Conservation (phyloP, 2,797 vertebrate genomes). For the Onychomys leucogaster region DNA sequence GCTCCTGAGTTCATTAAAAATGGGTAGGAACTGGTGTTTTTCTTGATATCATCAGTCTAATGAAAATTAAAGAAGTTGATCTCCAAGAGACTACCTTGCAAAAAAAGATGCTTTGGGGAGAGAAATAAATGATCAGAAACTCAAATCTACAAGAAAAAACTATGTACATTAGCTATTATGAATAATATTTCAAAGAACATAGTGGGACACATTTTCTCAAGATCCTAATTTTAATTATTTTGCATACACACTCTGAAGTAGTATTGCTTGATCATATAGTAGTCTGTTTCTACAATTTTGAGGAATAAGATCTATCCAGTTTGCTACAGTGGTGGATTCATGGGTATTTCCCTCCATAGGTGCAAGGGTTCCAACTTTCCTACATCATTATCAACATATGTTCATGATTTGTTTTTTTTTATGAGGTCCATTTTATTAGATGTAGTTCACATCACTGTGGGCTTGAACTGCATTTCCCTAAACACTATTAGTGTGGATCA, state of each 20-base stretch:
- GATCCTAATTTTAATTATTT: background rate
- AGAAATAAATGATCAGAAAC: background rate
- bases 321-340: background rate
- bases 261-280: background rate
- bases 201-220: background rate
- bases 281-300: background rate
- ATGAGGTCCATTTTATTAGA: background rate
- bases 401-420: background rate
- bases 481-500: background rate
- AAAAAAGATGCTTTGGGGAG: background rate
- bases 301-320: background rate
- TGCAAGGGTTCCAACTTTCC: background rate
- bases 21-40: background rate
- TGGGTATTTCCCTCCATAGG: background rate
- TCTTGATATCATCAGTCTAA: background rate
- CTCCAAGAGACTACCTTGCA: background rate
- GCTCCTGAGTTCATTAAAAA: background rate
- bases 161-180: background rate
- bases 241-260: no score
- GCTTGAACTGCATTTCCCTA: background rate
- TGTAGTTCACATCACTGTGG: background rate
- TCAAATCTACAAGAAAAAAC: background rate
- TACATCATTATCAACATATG: background rate
- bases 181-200: background rate
- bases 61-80: background rate